Base-by-base conservation (phyloP, 1,140 invertebrate species). In the Choristoneura fumiferana region DNA sequence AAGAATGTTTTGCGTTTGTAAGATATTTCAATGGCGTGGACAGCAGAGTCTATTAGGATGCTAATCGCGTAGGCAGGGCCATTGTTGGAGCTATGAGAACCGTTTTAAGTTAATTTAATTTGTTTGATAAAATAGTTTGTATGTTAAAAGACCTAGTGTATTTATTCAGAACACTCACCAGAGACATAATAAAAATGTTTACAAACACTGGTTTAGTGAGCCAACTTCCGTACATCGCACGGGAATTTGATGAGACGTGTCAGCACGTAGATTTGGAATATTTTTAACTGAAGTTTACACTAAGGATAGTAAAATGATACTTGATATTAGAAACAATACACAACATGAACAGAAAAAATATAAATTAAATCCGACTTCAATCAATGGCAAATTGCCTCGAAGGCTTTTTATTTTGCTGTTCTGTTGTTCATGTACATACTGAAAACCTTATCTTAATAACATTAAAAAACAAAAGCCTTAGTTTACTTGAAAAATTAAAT, bases 51-150 rank as follows among this genome's bases (percentile, higher is more conserved):
- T 12, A 49, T 49, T 49, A 49, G 43, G 43, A 49, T 49, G 43
- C 6, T 49, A 49, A 49, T 49, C 43, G 43, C 22, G 43, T 12
- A 33, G 43, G 17, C 22, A 49, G 18, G 43, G 17, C 40, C 40
- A 49, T 49, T 49, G 43, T 49, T 29, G 14, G 14, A 12, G n/a
- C 43, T 18, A 49, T 49, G 43, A 49, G 43, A 49, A 49, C 43
- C 22, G 43, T 49, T 49, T 29, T 10, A 45, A 49, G 43, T 29
- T 49, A 49, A 49, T 49, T 22, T 22, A 15, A 49, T 49, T 49
- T 49, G 43, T 49, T 22, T 49, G 43, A 49, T 49, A 49, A 49
- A 33, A 49, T 49, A 33, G 29, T 49, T 49, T 49, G 9, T 49
- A 49, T 49, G 43, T 17, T 49, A 49, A 49, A 49, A 15, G 18